These are phyloP conservation scores for Colletes latitarsis DNA, from an alignment of 1,140 invertebrate species.

Conservation along the genomic window DNA sequence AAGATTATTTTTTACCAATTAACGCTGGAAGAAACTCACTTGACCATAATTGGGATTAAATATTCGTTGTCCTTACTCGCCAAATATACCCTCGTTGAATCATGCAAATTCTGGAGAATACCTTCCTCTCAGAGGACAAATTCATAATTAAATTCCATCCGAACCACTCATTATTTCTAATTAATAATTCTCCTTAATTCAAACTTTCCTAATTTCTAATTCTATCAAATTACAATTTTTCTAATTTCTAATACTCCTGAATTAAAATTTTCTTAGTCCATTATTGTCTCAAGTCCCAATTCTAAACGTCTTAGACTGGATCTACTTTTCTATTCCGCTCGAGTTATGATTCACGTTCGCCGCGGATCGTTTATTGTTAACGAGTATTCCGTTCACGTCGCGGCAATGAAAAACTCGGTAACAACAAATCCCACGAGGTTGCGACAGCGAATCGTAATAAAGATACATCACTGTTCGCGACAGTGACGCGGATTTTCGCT, in stretches of 20 bases:
- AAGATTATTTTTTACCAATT: conserved; percentile 49
- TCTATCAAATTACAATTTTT: too few relatives aligned
- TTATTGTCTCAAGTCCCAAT: too few relatives aligned
- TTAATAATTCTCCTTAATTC: too few relatives aligned
- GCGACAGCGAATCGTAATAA: conserved; percentile 14
- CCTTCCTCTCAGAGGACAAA: not conserved
- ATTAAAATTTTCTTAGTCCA: too few relatives aligned
- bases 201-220: too few relatives aligned
- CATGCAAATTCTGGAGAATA: conserved; percentile 16
- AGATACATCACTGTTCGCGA: conserved; percentile 20
- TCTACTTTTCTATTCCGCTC: too few relatives aligned
- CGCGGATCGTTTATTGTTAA: too few relatives aligned
- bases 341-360: too few relatives aligned
- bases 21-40: conserved; percentile 33
- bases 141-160: too few relatives aligned
- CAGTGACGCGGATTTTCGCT: not conserved
- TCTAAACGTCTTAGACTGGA: too few relatives aligned
- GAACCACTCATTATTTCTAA: too few relatives aligned
- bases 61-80: conserved; percentile 20
- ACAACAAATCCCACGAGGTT: conserved; percentile 8
- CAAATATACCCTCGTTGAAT: not conserved
- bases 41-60: conserved; percentile 43
- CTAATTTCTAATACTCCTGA: too few relatives aligned
- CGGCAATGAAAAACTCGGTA: not conserved
- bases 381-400: not conserved